Evolutionary conservation across 2,113 vertebrate genomes (phyloP).

Genomic region (Hemiscyllium ocellatum): DNA sequence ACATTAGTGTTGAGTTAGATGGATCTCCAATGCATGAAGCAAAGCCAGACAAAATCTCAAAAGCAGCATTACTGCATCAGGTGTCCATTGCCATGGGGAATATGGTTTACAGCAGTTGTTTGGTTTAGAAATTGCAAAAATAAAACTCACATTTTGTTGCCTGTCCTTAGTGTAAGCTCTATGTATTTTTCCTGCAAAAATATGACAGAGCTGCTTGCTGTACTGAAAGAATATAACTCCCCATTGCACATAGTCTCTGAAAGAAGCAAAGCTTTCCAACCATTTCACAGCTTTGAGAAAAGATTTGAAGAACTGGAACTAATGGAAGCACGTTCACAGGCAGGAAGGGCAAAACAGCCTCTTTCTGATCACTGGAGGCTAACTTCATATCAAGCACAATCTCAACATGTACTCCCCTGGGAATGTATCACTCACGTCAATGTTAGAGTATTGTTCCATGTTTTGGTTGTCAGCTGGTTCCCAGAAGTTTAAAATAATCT

Average conservation of each 20-base stretch:
- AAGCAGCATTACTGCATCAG: not conserved
- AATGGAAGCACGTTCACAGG: not conserved
- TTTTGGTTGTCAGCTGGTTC: too few relatives aligned
- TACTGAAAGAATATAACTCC: not conserved
- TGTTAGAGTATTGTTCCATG: not conserved
- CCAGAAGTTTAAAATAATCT: too few relatives aligned
- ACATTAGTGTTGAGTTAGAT: not conserved
- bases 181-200: slow-evolving; percentile 3
- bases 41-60: not conserved
- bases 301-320: not conserved
- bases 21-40: not conserved
- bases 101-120: not conserved
- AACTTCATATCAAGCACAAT: not conserved
- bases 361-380: not conserved
- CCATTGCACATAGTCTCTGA: not conserved
- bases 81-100: not conserved
- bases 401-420: not conserved
- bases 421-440: not conserved
- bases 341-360: not conserved
- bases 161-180: not conserved
- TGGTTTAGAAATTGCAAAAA: not conserved
- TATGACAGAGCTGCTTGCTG: not conserved
- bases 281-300: not conserved
- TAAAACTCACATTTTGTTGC: slow-evolving; percentile 12
- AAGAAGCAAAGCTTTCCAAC: not conserved